These are phyloP conservation scores for Timandra comae DNA, from an alignment of 2,888 invertebrate genomes.

Conservation along the genomic window DNA sequence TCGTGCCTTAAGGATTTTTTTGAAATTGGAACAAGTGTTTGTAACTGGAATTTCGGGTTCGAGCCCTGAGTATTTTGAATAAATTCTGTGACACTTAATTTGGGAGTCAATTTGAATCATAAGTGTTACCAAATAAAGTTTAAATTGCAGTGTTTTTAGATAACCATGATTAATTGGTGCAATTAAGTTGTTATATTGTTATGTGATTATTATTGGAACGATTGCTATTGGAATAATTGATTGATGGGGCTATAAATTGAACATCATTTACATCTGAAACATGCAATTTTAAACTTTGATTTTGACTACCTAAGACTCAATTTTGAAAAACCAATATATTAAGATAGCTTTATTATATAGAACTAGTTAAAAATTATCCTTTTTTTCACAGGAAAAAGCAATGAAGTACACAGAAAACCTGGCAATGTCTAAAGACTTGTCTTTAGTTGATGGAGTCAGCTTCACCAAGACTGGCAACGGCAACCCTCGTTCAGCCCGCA, in stretches of 20 bases:
- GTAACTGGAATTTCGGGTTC: slow-evolving; percentile 3
- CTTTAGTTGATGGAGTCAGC: slow-evolving; percentile 56
- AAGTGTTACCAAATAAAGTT: background rate
- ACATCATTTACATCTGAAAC: no score
- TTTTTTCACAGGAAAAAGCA: slow-evolving; percentile 65
- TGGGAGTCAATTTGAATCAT: no score
- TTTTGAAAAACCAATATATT: no score
- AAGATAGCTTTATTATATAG: no score
- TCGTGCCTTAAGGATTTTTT: slow-evolving; percentile 24
- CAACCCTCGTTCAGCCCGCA: slow-evolving; percentile 59
- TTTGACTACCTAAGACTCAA: no score
- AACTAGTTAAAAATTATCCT: no score
- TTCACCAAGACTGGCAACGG: slow-evolving; percentile 62
- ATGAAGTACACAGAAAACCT: slow-evolving; percentile 67
- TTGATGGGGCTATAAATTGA: no score
- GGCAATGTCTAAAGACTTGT: slow-evolving; percentile 59
- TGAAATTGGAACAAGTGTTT: slow-evolving; percentile 4
- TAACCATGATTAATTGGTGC: background rate
- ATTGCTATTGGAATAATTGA: background rate
- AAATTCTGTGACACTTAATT: no score
- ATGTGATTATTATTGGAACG: background rate
- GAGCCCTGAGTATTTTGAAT: no score
- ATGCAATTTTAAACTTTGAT: no score
- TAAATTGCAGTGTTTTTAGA: background rate
- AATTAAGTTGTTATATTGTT: no score